Percentiles rank a stretch among this genome's conserved stretches.
Conservation (phyloP, 2,797 vertebrate genomes). For the Balearica regulorum region DNA sequence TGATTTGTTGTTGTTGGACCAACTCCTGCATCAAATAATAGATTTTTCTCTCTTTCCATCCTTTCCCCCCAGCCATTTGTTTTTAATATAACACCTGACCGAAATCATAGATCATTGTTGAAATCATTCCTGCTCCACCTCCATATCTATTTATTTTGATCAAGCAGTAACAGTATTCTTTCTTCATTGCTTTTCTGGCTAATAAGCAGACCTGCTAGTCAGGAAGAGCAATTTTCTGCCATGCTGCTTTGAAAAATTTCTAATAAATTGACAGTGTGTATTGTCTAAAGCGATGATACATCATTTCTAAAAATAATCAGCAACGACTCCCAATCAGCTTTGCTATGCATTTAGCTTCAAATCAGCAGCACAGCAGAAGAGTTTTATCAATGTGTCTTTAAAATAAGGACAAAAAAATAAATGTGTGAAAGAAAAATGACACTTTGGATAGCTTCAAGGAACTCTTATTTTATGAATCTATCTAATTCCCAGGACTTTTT, state of each 20-base stretch:
- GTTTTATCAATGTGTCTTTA: neutral
- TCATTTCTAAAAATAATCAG: constrained; percentile 7
- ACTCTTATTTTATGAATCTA: neutral
- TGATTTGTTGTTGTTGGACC: neutral
- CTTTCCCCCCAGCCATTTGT: neutral
- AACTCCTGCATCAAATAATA: neutral
- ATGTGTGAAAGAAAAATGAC: neutral
- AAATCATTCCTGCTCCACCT: neutral
- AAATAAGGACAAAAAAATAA: neutral
- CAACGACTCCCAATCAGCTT: neutral
- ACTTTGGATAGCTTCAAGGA: neutral
- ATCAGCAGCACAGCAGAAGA: neutral
- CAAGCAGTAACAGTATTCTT: neutral
- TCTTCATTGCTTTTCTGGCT: neutral
- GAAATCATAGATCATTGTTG: neutral
- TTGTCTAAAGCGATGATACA: neutral
- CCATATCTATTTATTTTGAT: neutral
- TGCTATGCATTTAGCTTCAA: neutral
- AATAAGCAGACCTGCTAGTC: neutral
- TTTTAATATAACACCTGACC: neutral
- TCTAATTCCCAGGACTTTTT: neutral
- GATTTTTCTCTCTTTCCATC: neutral
- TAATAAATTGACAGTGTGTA: neutral
- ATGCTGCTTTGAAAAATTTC: neutral
- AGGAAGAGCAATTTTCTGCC: neutral